Evolutionary conservation across 2,113 vertebrate genomes (phyloP).

Genomic region (Crotophaga sulcirostris): DNA sequence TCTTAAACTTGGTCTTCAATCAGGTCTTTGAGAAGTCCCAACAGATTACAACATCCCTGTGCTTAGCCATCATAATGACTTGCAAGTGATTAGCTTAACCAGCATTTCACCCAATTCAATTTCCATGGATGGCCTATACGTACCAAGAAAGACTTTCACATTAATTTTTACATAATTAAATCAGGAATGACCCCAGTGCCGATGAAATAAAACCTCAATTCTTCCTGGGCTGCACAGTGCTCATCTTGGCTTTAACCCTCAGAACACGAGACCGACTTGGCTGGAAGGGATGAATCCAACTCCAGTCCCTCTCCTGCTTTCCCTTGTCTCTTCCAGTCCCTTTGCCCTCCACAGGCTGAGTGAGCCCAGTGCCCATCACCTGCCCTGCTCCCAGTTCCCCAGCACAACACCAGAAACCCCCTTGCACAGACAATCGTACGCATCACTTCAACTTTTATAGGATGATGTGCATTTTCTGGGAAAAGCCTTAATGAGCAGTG

Average conservation of each 20-base stretch:
- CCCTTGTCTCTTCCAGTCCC: not conserved
- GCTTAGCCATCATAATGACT: constrained; percentile 50
- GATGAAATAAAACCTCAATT: constrained; percentile 52
- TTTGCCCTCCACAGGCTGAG: accelerated
- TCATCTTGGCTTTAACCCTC: not conserved
- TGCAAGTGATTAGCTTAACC: constrained; percentile 55
- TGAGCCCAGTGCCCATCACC: accelerated
- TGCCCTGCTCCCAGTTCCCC: not conserved
- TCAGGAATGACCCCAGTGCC: constrained; percentile 53
- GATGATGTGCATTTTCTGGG: accelerated
- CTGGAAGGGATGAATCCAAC: not conserved
- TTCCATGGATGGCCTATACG: constrained; percentile 52
- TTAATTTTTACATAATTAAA: constrained; percentile 72
- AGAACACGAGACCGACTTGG: not conserved
- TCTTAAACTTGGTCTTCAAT: constrained; percentile 36
- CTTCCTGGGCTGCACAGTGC: not conserved
- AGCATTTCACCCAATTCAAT: constrained; percentile 60
- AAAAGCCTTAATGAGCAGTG: accelerated
- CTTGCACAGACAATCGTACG: accelerated
- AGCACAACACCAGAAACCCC: not conserved
- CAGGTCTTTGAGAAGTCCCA: constrained; percentile 51
- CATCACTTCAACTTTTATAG: accelerated
- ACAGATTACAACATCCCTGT: constrained; percentile 28
- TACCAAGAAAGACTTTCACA: constrained; percentile 38
- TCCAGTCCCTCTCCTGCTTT: not conserved